A percentile compares a stretch with the other conserved stretches of the same genome.
phyloP scores from a whole-genome alignment of 2,888 invertebrate genomes.

The Heliconius sara region DNA sequence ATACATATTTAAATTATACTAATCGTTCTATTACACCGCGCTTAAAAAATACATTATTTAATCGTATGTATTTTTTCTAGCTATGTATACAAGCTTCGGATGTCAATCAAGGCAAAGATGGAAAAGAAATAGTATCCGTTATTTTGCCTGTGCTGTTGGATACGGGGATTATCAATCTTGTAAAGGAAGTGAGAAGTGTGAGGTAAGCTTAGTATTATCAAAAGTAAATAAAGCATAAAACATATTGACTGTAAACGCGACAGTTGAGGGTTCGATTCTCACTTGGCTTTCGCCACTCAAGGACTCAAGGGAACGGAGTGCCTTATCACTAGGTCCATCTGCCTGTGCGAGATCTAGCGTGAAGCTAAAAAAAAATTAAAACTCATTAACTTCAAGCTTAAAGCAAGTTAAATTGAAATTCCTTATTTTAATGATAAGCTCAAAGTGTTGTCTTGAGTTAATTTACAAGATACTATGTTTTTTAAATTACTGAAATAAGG shows the following conservation, averaged over 20 bases:
- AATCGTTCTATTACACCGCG: too few species aligned
- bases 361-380: neutral
- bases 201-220: conserved; percentile 76
- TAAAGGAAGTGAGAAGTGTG: conserved; percentile 90
- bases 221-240: neutral
- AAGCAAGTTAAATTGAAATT: neutral
- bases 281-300: too few species aligned
- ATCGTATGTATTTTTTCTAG: conserved; percentile 64
- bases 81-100: conserved; percentile 89
- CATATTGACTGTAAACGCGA: neutral
- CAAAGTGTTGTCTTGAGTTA: neutral
- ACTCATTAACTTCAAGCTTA: neutral
- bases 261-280: neutral
- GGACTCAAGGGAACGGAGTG: too few species aligned
- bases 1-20: too few species aligned
- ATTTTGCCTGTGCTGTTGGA: conserved; percentile 92
- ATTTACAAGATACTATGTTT: neutral
- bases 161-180: conserved; percentile 90
- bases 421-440: neutral
- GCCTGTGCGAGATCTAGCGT: neutral
- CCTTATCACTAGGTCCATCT: neutral
- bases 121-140: conserved; percentile 87
- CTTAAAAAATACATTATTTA: neutral
- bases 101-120: conserved; percentile 88
- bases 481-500: neutral